phyloP scores from a whole-genome alignment of 1,140 invertebrate species.

The Piezodorus guildinii region DNA sequence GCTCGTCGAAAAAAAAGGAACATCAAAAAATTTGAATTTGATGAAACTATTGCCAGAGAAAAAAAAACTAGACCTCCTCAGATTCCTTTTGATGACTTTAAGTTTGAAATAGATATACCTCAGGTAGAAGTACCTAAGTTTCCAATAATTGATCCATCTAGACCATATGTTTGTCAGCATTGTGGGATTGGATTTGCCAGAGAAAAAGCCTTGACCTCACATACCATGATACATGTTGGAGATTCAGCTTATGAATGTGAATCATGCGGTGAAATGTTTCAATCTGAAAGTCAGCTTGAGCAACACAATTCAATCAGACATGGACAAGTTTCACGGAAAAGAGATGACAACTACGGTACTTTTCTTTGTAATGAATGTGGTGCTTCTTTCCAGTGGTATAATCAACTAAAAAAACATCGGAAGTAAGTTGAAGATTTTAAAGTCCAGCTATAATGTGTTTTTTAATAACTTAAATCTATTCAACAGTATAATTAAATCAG shows the following conservation, averaged over 20 bases:
- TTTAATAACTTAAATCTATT: too few species aligned
- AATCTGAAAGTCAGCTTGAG: slow-evolving; percentile 51
- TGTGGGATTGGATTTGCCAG: slow-evolving; percentile 67
- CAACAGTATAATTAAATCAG: background rate
- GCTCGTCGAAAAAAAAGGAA: slow-evolving; percentile 5
- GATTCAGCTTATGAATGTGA: slow-evolving; percentile 64
- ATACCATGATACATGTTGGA: slow-evolving; percentile 43
- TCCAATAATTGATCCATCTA: slow-evolving; percentile 54
- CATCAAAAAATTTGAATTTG: slow-evolving; percentile 10
- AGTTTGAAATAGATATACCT: background rate
- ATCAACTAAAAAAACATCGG: slow-evolving; percentile 55
- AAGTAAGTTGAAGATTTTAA: slow-evolving; percentile 31
- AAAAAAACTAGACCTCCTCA: background rate
- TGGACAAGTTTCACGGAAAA: slow-evolving; percentile 20
- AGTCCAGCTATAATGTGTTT: too few species aligned
- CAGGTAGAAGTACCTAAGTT: slow-evolving; percentile 35
- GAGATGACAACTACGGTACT: slow-evolving; percentile 53
- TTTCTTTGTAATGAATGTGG: slow-evolving; percentile 65
- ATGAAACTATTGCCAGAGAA: background rate
- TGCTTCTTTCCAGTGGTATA: slow-evolving; percentile 58
- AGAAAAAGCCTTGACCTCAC: slow-evolving; percentile 65
- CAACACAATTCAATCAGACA: slow-evolving; percentile 21
- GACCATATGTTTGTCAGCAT: slow-evolving; percentile 67
- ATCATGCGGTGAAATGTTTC: slow-evolving; percentile 65
- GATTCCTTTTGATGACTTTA: background rate